Conservation (phyloP, 2,113 vertebrate genomes). For the Desmodus rotundus region DNA sequence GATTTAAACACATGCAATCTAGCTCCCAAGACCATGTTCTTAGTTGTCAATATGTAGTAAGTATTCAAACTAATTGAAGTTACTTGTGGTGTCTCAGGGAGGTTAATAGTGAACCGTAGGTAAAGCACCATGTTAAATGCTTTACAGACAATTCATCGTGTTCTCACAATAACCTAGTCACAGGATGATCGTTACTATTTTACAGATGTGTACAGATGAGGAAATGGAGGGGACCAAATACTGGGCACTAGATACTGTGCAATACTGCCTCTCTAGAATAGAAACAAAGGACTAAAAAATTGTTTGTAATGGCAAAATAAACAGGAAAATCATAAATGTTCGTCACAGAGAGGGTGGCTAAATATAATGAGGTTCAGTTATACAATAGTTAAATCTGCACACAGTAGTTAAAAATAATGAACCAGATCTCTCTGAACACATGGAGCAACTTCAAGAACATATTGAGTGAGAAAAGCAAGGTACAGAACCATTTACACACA, state of each 20-base stretch:
- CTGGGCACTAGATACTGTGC: background rate
- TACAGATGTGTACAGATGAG: background rate
- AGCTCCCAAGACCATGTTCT: background rate
- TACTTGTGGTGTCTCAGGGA: background rate
- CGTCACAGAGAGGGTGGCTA: background rate
- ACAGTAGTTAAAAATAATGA: background rate
- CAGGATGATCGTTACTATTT: background rate
- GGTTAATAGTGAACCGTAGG: fast-evolving
- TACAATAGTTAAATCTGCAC: background rate
- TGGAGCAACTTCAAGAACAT: background rate
- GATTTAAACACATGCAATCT: background rate
- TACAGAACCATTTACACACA: background rate
- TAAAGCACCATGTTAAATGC: background rate
- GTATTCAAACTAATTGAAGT: background rate
- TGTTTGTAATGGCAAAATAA: background rate
- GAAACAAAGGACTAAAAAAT: background rate
- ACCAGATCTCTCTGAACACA: background rate
- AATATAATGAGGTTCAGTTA: background rate
- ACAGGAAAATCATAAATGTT: background rate
- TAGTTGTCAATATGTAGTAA: too few relatives aligned
- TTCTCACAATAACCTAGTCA: background rate
- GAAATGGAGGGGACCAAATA: background rate
- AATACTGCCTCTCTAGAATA: background rate
- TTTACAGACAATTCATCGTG: background rate
- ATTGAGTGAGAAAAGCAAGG: background rate